Evolutionary conservation across 2,888 invertebrate species (phyloP).

Genomic region (Leucophora obtusa): DNA sequence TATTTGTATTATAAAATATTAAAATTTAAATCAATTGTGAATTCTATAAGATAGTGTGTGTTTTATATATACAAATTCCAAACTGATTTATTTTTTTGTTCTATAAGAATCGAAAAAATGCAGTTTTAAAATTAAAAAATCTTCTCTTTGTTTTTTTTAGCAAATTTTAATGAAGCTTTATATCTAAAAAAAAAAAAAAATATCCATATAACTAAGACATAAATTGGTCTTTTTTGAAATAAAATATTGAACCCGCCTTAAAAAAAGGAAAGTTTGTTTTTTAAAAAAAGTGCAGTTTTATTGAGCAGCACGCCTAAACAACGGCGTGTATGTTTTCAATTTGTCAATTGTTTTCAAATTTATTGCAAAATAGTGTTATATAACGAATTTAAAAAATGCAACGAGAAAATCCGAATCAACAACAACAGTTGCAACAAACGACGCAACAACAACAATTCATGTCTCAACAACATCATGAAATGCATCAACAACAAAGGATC

Average conservation of each 20-base stretch:
- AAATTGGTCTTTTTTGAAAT: conserved; percentile 19
- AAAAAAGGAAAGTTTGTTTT: conserved; percentile 11
- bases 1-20: conserved; percentile 53
- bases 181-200: conserved; percentile 45
- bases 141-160: conserved; percentile 13
- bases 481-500: conserved; percentile 82
- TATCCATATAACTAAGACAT: conserved; percentile 23
- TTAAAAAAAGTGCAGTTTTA: conserved; percentile 48
- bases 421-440: conserved; percentile 76
- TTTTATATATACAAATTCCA: conserved; percentile 38
- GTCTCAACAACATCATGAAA: conserved; percentile 79
- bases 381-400: conserved; percentile 82
- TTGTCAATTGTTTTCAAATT: conserved; percentile 67
- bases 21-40: conserved; percentile 50
- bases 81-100: neutral
- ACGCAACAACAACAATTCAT: conserved; percentile 74
- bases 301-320: conserved; percentile 15
- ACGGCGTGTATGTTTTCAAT: conserved; percentile 55
- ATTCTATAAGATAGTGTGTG: conserved; percentile 59
- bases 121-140: conserved; percentile 1
- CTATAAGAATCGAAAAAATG: conserved; percentile 65
- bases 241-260: conserved; percentile 7
- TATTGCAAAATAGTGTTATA: conserved; percentile 78
- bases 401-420: conserved; percentile 83
- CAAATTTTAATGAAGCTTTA: conserved; percentile 62